Evolutionary conservation across 64 coral and sea anemone species (phyloP).

Genomic region (Platygyra sinensis): DNA sequence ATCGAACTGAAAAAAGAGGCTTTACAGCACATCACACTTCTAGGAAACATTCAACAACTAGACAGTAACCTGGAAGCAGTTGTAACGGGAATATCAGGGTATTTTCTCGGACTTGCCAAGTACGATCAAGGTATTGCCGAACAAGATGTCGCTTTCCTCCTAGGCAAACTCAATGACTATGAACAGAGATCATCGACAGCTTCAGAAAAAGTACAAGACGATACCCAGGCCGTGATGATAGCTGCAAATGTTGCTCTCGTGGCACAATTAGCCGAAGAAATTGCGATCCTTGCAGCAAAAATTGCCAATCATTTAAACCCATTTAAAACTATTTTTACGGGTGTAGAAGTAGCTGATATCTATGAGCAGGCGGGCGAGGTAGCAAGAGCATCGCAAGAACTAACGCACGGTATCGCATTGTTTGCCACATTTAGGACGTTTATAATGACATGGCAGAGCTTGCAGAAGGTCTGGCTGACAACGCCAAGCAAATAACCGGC

Average conservation of each 20-base stretch:
- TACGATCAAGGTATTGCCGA: conserved; percentile 37
- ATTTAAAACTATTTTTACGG: not conserved
- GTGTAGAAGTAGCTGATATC: not conserved
- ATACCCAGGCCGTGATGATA: not conserved
- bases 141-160: conserved; percentile 1
- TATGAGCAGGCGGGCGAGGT: conserved; percentile 7
- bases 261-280: not conserved
- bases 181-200: not conserved
- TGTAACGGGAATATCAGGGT: not conserved
- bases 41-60: conserved; percentile 19
- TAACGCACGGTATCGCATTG: not conserved
- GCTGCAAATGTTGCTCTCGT: not conserved
- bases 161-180: conserved; percentile 12
- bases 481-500: conserved; percentile 26
- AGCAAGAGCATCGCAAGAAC: conserved; percentile 7
- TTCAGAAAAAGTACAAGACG: not conserved
- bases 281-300: not conserved
- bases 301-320: conserved; percentile 6
- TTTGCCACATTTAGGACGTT: not conserved
- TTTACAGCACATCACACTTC: not conserved
- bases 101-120: conserved; percentile 13
- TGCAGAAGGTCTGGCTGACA: conserved; percentile 1
- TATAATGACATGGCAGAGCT: conserved; percentile 4
- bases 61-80: conserved; percentile 10
- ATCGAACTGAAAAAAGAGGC: conserved; percentile 20